Evolutionary conservation across 23 tunicate genomes (phyloP).

Genomic region (Trididemnum clinides): DNA sequence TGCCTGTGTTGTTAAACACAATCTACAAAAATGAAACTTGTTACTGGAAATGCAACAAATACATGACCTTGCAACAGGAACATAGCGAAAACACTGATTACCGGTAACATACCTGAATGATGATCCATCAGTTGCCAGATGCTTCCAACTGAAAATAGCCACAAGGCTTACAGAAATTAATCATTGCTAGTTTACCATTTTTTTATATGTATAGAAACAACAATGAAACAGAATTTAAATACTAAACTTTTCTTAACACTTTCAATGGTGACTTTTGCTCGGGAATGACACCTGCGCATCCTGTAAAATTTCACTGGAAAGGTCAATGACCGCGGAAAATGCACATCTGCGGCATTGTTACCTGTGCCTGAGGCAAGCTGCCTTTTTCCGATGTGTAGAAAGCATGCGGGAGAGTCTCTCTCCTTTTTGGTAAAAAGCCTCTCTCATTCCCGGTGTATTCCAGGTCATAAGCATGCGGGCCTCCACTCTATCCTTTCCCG

Average conservation of each 20-base stretch:
- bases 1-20: constrained; percentile 26
- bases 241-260: neutral
- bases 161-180: constrained; percentile 14
- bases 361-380: no score
- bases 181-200: constrained; percentile 5
- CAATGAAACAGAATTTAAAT: constrained; percentile 7
- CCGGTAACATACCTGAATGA: constrained; percentile 2
- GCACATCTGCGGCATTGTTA: no score
- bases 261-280: neutral
- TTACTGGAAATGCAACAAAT: constrained; percentile 22
- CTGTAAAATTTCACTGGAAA: no score
- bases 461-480: no score
- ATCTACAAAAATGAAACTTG: constrained; percentile 33
- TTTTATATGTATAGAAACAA: constrained; percentile 8
- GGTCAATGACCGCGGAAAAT: no score
- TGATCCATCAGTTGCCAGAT: constrained; percentile 34
- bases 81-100: constrained; percentile 33
- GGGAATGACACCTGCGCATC: no score
- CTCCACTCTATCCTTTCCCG: no score
- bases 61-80: constrained; percentile 30
- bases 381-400: no score
- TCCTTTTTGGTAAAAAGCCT: no score
- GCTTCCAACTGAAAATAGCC: constrained; percentile 33
- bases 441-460: no score
- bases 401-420: no score